phyloP scores from a whole-genome alignment of 2,113 vertebrate species.

The Nansenia antarctica region DNA sequence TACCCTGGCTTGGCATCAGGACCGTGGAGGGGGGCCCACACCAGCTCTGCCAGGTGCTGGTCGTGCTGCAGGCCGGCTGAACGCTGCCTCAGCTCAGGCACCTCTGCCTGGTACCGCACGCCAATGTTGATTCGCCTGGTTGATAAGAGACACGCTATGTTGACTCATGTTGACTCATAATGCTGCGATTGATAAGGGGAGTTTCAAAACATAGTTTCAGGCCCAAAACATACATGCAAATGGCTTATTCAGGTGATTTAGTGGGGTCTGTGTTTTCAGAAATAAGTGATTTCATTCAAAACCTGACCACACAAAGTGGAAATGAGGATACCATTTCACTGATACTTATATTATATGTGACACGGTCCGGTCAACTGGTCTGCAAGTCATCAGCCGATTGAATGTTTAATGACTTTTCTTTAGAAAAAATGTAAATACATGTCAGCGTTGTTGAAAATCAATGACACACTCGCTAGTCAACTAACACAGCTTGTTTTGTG shows the following conservation, averaged over 20 bases:
- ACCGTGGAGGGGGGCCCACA: conserved; percentile 84
- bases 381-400: too few relatives aligned
- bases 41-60: conserved; percentile 84
- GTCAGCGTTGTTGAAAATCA: too few relatives aligned
- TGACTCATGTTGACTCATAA: neutral
- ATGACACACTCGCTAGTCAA: too few relatives aligned
- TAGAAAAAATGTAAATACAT: too few relatives aligned
- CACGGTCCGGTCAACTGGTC: too few relatives aligned
- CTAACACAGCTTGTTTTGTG: too few relatives aligned
- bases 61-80: conserved; percentile 78
- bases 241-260: neutral
- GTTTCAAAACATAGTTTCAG: neutral
- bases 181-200: neutral
- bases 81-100: conserved; percentile 84
- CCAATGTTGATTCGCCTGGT: conserved; percentile 95
- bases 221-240: too few relatives aligned
- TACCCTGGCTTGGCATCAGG: conserved; percentile 77
- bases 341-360: too few relatives aligned
- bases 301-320: too few relatives aligned
- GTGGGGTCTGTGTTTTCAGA: neutral
- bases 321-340: neutral
- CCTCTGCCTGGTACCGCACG: conserved; percentile 92
- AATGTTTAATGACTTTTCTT: too few relatives aligned
- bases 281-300: neutral
- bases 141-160: too few relatives aligned